phyloP scores from a whole-genome alignment of 2,113 vertebrate species.

The Haemorhous mexicanus region DNA sequence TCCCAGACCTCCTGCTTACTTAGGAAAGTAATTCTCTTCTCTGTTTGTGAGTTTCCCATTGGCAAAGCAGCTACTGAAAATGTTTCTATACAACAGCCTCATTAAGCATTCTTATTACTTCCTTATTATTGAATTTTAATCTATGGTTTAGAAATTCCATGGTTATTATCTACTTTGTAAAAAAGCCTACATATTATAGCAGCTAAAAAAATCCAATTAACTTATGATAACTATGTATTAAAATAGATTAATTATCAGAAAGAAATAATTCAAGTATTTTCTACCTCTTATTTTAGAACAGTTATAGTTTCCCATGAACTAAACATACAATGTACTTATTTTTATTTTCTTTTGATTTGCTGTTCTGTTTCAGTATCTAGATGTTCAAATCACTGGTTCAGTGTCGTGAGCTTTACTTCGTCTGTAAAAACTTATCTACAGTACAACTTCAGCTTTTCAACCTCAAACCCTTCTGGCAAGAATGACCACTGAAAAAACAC shows the following conservation, averaged over 20 bases:
- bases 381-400: neutral
- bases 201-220: neutral
- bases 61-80: neutral
- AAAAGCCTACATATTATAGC: neutral
- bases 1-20: neutral
- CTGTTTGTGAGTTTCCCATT: neutral
- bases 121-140: neutral
- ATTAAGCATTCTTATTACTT: neutral
- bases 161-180: neutral
- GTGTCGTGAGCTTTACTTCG: neutral
- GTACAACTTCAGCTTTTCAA: neutral
- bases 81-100: neutral
- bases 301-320: neutral
- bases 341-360: neutral
- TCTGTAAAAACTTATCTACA: neutral
- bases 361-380: neutral
- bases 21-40: neutral
- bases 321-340: neutral
- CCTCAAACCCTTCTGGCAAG: neutral
- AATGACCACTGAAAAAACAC: neutral
- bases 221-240: neutral
- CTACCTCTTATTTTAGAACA: neutral
- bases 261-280: neutral
- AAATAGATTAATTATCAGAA: neutral
- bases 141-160: neutral